Evolutionary conservation across 1,140 invertebrate genomes (phyloP).

Genomic region (Vanessa tameamea): DNA sequence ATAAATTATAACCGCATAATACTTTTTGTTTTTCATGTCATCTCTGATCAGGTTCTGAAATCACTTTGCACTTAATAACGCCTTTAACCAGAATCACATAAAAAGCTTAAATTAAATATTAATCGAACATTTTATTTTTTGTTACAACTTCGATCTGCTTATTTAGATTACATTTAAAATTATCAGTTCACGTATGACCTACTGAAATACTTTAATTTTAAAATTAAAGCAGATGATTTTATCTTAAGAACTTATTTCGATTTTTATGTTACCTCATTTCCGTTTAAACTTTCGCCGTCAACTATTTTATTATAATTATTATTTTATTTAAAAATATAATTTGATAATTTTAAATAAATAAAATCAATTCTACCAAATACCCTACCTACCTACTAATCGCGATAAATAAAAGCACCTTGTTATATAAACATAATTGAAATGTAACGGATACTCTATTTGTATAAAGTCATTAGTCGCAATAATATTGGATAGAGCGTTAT

Average conservation of each 20-base stretch:
- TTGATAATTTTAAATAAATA: no score
- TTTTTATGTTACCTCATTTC: slow-evolving; percentile 17
- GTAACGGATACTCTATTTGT: neutral
- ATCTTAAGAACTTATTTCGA: slow-evolving; percentile 7
- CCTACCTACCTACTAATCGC: no score
- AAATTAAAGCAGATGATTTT: neutral
- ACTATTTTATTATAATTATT: neutral
- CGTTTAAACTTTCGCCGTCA: slow-evolving; percentile 2
- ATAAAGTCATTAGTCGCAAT: slow-evolving; percentile 13
- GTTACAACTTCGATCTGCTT: slow-evolving; percentile 1
- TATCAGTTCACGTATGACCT: slow-evolving; percentile 3
- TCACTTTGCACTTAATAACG: slow-evolving; percentile 7
- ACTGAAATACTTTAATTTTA: slow-evolving; percentile 6
- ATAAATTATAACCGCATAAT: slow-evolving; percentile 12
- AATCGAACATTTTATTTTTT: slow-evolving; percentile 1
- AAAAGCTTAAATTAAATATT: slow-evolving; percentile 9
- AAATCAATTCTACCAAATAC: no score
- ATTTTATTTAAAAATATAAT: neutral
- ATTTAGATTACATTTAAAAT: neutral
- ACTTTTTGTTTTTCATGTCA: slow-evolving; percentile 10
- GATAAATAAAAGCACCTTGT: no score
- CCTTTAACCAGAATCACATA: neutral
- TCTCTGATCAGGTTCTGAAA: slow-evolving; percentile 1
- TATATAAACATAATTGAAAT: neutral
- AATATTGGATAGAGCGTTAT: slow-evolving; percentile 4